Base-by-base conservation (phyloP, 2,797 vertebrate species). In the Cynodonichthys magdalenae region DNA sequence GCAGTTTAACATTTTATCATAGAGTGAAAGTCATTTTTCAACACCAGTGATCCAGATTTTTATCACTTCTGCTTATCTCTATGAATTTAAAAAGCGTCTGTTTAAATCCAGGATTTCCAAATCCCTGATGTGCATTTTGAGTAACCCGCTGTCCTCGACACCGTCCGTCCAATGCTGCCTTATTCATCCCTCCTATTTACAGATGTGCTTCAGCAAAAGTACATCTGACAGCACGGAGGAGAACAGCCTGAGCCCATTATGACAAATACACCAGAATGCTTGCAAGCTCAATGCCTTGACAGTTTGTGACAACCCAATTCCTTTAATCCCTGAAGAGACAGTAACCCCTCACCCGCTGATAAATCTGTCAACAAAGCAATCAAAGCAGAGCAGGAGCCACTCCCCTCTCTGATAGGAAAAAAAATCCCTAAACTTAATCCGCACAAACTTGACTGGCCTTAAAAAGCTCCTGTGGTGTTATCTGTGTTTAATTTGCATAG, bases 401-500 rank as follows among this genome's bases (percentile, higher is more conserved):
- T 86, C 83, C 80, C 79, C 82, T 66, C 74, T 31, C 63, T 50
- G 65, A 79, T 55, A 27, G 6, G 6, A 45, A 73, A 64, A 77
- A 77, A 63, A 88, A 76, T 79, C 73, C 73, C 84, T 80, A 83
- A 88, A 88, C 85, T 90, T 89, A 87, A 89, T 87, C 86, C 88
- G 50, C 63, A 65, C 71, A 87, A 90, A 91, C 80, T 89, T 82
- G 81, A 84, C 85, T 88, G 80, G 83, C 82, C 85, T 87, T 86
- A 84, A 86, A 88, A 88, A 83, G 81, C 89, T 87, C 86, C 89
- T 10, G 56, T 57, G 63, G 75, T 63, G 85, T 90, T 90, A 90
- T 92, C 87, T 84, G 87, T 87, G 85, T 88, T 91, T 91, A 85
- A 91, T 92, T 91, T 90, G 90, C 89, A 91, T 90, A 89, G 86